Evolutionary conservation across 2,113 vertebrate species (phyloP).

Genomic region (Spilogale gracilis): DNA sequence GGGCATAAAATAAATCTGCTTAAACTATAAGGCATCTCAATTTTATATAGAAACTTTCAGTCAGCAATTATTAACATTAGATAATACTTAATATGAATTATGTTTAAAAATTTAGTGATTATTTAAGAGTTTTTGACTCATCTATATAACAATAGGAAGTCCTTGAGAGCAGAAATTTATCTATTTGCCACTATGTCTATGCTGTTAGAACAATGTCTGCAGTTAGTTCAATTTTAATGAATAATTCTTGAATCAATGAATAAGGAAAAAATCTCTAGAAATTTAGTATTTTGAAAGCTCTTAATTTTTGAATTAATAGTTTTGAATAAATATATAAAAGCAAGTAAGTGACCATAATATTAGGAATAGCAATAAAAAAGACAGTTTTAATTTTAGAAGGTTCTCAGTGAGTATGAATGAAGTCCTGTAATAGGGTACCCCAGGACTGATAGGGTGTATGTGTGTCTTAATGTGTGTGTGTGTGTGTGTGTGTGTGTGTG

Average conservation of each 20-base stretch:
- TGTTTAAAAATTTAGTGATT: neutral
- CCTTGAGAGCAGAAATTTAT: neutral
- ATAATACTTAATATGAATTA: neutral
- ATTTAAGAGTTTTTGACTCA: neutral
- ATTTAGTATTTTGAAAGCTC: neutral
- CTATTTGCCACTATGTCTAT: neutral
- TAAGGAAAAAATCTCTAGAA: neutral
- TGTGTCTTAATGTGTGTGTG: neutral
- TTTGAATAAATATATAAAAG: neutral
- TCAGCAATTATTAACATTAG: neutral
- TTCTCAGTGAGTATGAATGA: neutral
- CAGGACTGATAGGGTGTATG: neutral
- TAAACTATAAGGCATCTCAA: neutral
- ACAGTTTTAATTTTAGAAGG: neutral
- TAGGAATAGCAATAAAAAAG: neutral
- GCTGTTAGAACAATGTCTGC: neutral
- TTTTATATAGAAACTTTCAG: neutral
- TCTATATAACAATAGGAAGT: neutral
- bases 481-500: too few species aligned
- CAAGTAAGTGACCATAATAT: neutral
- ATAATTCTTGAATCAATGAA: conserved; percentile 1
- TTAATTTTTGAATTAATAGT: neutral
- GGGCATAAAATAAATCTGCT: neutral
- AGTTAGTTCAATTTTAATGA: neutral
- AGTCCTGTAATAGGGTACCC: neutral